A percentile compares a stretch with the other conserved stretches of the same genome.
Conservation (phyloP, 2,888 invertebrate genomes). For the Leucophora obtusa region DNA sequence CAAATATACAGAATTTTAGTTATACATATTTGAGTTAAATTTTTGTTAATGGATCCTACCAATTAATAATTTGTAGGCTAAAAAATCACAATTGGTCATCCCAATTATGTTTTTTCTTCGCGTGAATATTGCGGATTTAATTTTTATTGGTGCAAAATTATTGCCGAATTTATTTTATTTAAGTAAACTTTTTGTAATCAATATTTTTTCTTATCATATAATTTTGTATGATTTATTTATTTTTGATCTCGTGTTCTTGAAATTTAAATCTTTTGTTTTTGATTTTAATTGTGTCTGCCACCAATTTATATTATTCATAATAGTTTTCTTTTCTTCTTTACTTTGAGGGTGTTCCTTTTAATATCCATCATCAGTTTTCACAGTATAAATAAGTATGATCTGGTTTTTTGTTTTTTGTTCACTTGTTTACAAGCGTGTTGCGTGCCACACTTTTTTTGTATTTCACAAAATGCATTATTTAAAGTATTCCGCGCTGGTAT, state of each 20-base stretch:
- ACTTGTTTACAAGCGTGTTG: neutral
- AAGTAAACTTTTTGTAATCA: too few relatives aligned
- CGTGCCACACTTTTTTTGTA: conserved; percentile 1
- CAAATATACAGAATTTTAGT: too few relatives aligned
- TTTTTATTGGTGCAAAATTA: neutral
- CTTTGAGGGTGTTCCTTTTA: conserved; percentile 45
- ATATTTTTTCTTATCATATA: neutral
- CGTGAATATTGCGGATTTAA: too few relatives aligned
- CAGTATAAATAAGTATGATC: neutral
- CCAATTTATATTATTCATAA: neutral
- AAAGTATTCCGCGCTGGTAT: neutral
- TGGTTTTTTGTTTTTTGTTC: neutral
- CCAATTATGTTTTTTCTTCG: too few relatives aligned
- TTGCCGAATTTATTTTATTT: neutral
- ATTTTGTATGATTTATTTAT: conserved; percentile 36
- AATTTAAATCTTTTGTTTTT: conserved; percentile 29
- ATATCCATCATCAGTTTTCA: conserved; percentile 51
- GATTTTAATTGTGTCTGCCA: neutral
- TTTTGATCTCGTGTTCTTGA: conserved; percentile 36
- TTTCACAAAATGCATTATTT: neutral
- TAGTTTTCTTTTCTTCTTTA: neutral
- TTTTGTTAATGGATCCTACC: too few relatives aligned
- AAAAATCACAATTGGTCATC: too few relatives aligned
- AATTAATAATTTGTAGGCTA: too few relatives aligned
- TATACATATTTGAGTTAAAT: too few relatives aligned